These are phyloP conservation scores for Cerceris rybyensis DNA, from an alignment of 2,888 invertebrate species.

Conservation along the genomic window DNA sequence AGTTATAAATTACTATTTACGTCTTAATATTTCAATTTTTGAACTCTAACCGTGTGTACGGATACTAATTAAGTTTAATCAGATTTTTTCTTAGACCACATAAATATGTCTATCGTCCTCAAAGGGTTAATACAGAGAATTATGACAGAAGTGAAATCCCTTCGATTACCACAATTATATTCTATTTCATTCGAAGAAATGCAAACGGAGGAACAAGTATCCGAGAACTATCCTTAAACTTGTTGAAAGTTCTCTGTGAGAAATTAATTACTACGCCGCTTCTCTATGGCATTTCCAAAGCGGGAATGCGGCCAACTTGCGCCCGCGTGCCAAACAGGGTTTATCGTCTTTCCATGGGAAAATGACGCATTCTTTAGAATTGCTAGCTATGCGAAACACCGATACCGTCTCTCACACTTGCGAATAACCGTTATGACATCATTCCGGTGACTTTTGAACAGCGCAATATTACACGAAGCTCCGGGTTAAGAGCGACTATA, in stretches of 20 bases:
- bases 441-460: slow-evolving; percentile 20
- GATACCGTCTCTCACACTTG: slow-evolving; percentile 6
- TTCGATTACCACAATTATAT: too few species aligned
- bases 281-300: slow-evolving; percentile 34
- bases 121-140: too few species aligned
- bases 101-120: too few species aligned
- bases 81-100: too few species aligned
- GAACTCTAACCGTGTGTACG: too few species aligned
- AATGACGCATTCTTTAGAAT: slow-evolving; percentile 35
- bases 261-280: slow-evolving; percentile 10
- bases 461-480: slow-evolving; percentile 28
- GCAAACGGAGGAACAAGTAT: too few species aligned
- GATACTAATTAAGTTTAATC: too few species aligned
- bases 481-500: slow-evolving; percentile 15
- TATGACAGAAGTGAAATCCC: too few species aligned
- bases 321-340: slow-evolving; percentile 15
- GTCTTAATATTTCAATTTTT: too few species aligned
- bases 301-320: slow-evolving; percentile 38
- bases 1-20: too few species aligned
- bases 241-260: neutral
- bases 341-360: slow-evolving; percentile 38
- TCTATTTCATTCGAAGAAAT: too few species aligned
- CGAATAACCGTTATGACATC: slow-evolving; percentile 34
- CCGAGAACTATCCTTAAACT: too few species aligned
- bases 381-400: slow-evolving; percentile 4